These are phyloP conservation scores for Amphilophus citrinellus DNA, from an alignment of 2,113 vertebrate species.

Conservation along the genomic window DNA sequence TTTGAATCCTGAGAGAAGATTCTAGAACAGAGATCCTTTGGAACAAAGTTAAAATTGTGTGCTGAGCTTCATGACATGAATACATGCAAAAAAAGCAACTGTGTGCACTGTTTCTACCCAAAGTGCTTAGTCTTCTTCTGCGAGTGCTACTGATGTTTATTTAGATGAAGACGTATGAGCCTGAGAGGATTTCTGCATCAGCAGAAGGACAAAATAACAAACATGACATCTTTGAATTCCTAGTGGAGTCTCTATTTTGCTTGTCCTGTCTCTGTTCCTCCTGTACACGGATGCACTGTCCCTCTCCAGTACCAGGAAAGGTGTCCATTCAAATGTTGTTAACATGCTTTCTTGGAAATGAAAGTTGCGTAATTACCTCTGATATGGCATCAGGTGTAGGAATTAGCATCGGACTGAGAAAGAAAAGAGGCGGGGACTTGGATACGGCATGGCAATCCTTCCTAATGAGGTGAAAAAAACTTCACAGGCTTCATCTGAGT, in stretches of 20 bases:
- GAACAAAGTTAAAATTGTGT: too few relatives aligned
- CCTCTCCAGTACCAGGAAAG: neutral
- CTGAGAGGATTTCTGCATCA: slow-evolving; percentile 6
- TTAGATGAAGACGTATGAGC: neutral
- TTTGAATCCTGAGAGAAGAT: neutral
- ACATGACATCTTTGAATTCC: neutral
- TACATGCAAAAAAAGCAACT: neutral
- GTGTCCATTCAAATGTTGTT: neutral
- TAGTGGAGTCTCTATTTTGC: slow-evolving; percentile 9
- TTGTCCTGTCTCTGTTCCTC: neutral
- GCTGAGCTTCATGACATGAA: neutral
- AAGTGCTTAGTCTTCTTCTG: neutral
- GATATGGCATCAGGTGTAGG: slow-evolving; percentile 4
- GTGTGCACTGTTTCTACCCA: neutral
- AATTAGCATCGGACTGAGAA: neutral
- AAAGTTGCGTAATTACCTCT: slow-evolving; percentile 6
- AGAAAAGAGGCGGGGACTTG: neutral
- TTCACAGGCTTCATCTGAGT: slow-evolving; percentile 38
- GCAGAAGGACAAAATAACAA: slow-evolving; percentile 24
- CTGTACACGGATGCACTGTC: neutral
- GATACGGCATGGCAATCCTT: neutral
- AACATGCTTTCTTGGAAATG: slow-evolving; percentile 11
- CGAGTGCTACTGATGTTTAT: slow-evolving; percentile 16
- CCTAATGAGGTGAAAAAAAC: neutral
- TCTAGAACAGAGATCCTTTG: too few relatives aligned